Conservation (phyloP, 2,797 vertebrate species). For the Avahi laniger region DNA sequence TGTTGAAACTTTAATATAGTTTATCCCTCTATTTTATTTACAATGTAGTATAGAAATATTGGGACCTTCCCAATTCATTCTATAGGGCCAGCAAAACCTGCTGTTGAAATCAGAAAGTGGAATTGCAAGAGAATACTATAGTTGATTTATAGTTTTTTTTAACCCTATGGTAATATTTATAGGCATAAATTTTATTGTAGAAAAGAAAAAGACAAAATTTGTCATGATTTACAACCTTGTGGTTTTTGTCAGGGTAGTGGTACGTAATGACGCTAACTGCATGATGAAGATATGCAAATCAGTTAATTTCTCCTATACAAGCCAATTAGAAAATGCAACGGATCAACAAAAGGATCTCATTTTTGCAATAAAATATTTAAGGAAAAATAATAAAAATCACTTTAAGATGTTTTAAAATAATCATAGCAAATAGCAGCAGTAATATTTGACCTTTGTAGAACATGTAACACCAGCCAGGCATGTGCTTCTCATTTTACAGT, state of each 20-base stretch:
- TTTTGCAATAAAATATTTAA: background rate
- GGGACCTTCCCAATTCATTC: background rate
- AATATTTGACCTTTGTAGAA: background rate
- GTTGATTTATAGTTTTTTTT: background rate
- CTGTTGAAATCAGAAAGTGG: background rate
- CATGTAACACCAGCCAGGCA: background rate
- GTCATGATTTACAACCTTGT: background rate
- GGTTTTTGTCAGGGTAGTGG: background rate
- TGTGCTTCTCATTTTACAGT: background rate
- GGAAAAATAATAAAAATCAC: background rate
- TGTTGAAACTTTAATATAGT: background rate
- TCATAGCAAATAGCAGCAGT: background rate
- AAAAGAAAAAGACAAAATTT: background rate
- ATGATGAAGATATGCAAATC: background rate
- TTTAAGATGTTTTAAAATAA: background rate
- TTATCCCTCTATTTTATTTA: background rate
- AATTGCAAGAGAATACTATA: background rate
- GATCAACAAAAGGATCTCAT: background rate
- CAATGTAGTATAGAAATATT: background rate
- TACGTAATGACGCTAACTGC: background rate
- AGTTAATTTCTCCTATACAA: background rate
- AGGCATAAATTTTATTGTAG: background rate
- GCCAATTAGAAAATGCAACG: background rate
- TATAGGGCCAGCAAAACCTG: background rate
- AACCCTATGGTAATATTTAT: background rate